Percentiles rank a stretch among this genome's conserved stretches.
Conservation (phyloP, 2,113 vertebrate genomes). For the Gymnobelideus leadbeateri region DNA sequence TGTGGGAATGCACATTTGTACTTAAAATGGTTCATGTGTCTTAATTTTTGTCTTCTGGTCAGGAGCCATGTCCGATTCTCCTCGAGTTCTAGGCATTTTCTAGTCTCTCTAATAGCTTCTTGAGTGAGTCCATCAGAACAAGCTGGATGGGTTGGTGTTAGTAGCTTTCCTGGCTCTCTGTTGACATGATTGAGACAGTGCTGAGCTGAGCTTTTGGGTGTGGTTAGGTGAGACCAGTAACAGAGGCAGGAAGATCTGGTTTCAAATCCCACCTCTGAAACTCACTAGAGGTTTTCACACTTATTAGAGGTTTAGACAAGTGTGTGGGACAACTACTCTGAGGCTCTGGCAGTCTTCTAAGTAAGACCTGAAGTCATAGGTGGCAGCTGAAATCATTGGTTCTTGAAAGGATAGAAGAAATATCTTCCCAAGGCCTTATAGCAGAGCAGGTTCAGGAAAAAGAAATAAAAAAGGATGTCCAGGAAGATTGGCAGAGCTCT, state of each 20-base stretch:
- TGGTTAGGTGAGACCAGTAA: not conserved
- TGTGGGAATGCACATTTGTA: not conserved
- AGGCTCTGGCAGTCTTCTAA: not conserved
- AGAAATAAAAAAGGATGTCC: too few species aligned
- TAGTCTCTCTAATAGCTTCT: not conserved
- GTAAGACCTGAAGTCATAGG: not conserved
- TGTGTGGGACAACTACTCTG: not conserved
- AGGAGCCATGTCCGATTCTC: not conserved
- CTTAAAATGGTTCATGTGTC: not conserved
- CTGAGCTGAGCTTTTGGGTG: not conserved
- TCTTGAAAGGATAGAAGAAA: not conserved
- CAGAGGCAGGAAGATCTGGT: not conserved
- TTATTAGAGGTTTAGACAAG: not conserved
- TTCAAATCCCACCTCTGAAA: not conserved
- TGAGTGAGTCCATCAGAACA: not conserved
- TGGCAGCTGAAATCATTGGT: too few species aligned
- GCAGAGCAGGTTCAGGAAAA: too few species aligned
- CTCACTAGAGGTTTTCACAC: not conserved
- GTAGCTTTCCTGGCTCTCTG: not conserved
- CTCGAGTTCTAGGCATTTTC: not conserved
- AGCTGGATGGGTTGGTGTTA: not conserved
- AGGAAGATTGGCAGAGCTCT: not conserved
- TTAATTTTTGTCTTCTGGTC: not conserved
- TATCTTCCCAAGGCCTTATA: not conserved
- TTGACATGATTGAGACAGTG: not conserved